Evolutionary conservation across 37 sponge, comb jelly and placozoan species (phyloP).

Genomic region (Tethya wilhelma): DNA sequence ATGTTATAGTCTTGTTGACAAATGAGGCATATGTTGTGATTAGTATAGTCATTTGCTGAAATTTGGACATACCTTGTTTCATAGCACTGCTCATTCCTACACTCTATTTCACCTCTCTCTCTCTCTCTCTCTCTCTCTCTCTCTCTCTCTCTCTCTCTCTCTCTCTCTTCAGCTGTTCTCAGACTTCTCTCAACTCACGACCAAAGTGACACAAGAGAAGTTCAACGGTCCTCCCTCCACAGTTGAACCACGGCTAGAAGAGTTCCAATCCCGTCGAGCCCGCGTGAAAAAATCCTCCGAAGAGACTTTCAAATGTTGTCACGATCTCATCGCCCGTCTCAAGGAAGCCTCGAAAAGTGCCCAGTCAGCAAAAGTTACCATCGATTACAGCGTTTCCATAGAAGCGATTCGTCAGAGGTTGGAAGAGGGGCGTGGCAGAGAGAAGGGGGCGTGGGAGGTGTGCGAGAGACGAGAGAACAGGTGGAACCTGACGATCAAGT

Average conservation of each 20-base stretch:
- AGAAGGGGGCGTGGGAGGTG: constrained; percentile 23
- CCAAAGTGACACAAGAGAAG: not conserved
- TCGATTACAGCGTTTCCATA: constrained; percentile 24
- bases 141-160: constrained; percentile 32
- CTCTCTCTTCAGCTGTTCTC: constrained; percentile 10
- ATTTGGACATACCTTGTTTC: not conserved
- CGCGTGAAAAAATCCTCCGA: not conserved
- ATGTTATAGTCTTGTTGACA: no score
- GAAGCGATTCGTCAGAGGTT: not conserved
- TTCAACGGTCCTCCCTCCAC: not conserved
- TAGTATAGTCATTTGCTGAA: no score
- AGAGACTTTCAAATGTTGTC: not conserved
- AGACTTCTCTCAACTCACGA: not conserved
- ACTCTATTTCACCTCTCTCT: not conserved
- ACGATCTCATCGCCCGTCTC: constrained; percentile 12
- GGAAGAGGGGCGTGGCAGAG: constrained; percentile 5
- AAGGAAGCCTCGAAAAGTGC: not conserved
- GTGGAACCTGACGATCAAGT: constrained; percentile 26
- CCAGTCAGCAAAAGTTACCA: not conserved
- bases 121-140: not conserved
- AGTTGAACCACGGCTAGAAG: not conserved
- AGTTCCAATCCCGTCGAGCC: not conserved
- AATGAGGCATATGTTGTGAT: no score
- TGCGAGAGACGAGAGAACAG: constrained; percentile 32
- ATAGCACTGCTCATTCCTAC: not conserved